Conservation (phyloP, 2,888 invertebrate genomes). For the Philereme vetulata region DNA sequence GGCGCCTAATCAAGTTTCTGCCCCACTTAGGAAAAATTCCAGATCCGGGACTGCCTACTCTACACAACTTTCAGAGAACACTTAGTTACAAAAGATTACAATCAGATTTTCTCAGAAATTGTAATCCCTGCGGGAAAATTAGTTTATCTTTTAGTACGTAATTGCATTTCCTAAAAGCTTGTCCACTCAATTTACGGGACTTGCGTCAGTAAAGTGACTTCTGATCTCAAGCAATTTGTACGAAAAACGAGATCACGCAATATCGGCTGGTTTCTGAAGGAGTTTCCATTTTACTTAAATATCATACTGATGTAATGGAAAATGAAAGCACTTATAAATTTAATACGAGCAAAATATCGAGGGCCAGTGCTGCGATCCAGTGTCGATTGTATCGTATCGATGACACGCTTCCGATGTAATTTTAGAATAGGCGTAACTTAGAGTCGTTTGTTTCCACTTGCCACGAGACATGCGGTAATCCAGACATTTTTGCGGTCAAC, state of each 20-base stretch:
- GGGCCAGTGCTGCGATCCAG: constrained; percentile 35
- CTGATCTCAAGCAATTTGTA: constrained; percentile 50
- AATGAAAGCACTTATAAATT: constrained; percentile 57
- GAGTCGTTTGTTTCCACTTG: too few species aligned
- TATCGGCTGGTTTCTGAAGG: constrained; percentile 42
- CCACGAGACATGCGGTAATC: too few species aligned
- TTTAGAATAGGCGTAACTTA: background rate
- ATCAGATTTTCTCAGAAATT: background rate
- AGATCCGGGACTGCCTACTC: too few species aligned
- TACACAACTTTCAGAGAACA: constrained; percentile 1
- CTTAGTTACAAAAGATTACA: background rate
- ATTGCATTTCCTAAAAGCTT: constrained; percentile 33
- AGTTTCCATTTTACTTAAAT: constrained; percentile 37
- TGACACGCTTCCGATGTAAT: constrained; percentile 9
- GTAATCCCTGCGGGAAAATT: constrained; percentile 7
- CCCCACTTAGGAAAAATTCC: too few species aligned
- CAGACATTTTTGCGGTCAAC: too few species aligned
- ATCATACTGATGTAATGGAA: constrained; percentile 49
- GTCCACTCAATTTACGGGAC: constrained; percentile 31
- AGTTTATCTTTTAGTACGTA: constrained; percentile 12
- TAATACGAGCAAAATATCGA: constrained; percentile 38
- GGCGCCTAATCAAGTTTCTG: too few species aligned
- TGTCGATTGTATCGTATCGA: constrained; percentile 15
- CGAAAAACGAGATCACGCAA: constrained; percentile 49
- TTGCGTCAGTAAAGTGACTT: constrained; percentile 23